Percentiles rank a stretch among this genome's conserved stretches.
These are phyloP conservation scores for Centrocercus urophasianus DNA, from an alignment of 2,113 vertebrate species.

Conservation along the genomic window DNA sequence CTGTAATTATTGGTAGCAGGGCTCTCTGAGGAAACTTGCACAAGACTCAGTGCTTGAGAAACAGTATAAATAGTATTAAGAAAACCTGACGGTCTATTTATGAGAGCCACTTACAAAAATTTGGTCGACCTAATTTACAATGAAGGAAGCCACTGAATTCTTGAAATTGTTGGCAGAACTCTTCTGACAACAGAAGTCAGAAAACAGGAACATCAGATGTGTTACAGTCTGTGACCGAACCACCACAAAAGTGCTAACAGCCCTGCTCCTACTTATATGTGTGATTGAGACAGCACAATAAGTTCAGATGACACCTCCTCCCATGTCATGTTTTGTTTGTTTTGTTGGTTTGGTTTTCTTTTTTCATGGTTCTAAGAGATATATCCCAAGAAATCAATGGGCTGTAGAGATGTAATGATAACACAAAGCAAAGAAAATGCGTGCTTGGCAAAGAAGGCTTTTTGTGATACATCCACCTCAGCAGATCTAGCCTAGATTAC, in stretches of 20 bases:
- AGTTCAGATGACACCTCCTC: neutral
- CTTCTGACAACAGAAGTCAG: neutral
- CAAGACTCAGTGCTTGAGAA: neutral
- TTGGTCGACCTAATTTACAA: neutral
- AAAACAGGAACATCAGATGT: neutral
- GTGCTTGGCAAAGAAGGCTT: neutral
- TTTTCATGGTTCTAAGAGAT: neutral
- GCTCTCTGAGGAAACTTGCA: neutral
- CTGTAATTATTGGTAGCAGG: neutral
- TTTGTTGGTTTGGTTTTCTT: neutral
- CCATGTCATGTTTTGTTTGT: neutral
- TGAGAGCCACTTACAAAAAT: neutral
- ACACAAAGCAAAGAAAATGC: neutral
- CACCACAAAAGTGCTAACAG: neutral
- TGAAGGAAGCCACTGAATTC: neutral
- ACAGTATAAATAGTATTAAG: neutral
- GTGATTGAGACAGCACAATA: neutral
- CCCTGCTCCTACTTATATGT: neutral
- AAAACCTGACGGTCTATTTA: neutral
- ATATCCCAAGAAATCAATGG: neutral
- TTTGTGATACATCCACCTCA: conserved; percentile 35
- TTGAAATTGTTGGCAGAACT: neutral
- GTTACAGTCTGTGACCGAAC: neutral
- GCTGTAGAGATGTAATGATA: conserved; percentile 15
- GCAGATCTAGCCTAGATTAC: conserved; percentile 60